Evolutionary conservation across 2,797 vertebrate species (phyloP).

Genomic region (Menidia menidia): DNA sequence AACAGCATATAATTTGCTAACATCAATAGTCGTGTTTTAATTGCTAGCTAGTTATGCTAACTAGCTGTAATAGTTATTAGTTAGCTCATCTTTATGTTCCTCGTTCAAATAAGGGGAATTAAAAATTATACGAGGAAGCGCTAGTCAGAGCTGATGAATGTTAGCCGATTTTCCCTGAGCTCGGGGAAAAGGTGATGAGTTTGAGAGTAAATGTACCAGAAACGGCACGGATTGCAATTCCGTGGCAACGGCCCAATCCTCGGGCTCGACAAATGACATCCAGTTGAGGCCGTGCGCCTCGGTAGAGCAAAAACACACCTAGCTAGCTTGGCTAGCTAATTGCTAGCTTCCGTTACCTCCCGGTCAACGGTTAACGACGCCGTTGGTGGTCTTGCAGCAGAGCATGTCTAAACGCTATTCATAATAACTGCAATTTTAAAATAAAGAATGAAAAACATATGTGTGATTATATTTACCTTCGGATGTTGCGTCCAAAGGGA

Average conservation of each 20-base stretch:
- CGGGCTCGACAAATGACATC: constrained; percentile 79
- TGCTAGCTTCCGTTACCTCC: constrained; percentile 79
- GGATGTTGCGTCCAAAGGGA: constrained; percentile 79
- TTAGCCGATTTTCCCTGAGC: neutral
- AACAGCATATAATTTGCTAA: constrained; percentile 39
- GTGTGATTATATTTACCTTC: constrained; percentile 72
- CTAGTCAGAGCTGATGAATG: constrained; percentile 11
- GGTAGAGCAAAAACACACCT: constrained; percentile 79
- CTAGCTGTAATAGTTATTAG: constrained; percentile 67
- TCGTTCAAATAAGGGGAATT: constrained; percentile 47
- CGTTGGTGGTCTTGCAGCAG: constrained; percentile 62
- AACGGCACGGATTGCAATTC: constrained; percentile 45
- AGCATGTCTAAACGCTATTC: constrained; percentile 24
- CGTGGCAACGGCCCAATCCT: constrained; percentile 76
- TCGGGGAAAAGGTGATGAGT: constrained; percentile 5
- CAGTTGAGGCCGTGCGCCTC: constrained; percentile 79
- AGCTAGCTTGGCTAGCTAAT: constrained; percentile 75
- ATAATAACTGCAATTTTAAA: constrained; percentile 44
- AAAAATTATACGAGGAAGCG: constrained; percentile 51
- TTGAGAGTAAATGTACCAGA: constrained; percentile 20
- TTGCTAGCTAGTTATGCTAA: constrained; percentile 67
- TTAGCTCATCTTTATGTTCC: constrained; percentile 50
- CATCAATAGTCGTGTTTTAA: constrained; percentile 69
- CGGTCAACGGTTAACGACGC: constrained; percentile 78
- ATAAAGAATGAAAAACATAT: constrained; percentile 18